Evolutionary conservation across 2,797 vertebrate species (phyloP), one percentile per base, ranked within the genome.

Genomic region (Dendrocincla tyrannina): DNA sequence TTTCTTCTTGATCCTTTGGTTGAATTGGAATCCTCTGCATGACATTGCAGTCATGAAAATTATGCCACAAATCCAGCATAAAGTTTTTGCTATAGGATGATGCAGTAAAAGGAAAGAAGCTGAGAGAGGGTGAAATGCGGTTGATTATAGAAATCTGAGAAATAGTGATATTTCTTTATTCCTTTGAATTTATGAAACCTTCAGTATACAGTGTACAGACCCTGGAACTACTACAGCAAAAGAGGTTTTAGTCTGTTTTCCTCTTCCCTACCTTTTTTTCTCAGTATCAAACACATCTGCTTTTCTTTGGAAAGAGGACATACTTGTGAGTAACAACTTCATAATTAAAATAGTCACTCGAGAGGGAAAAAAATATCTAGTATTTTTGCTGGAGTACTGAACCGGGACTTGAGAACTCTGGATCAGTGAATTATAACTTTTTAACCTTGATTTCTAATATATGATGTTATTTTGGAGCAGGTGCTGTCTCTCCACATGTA

Each of bases 41-140:
- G 66, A 39, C n/a, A 78, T 33, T 68, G 50, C 46, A 72, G 73
- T 89, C 32, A 30, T 22, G n/a, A 87, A 74, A 77, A 87, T 83
- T 67, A 55, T 80, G 72, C 88, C 64, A 92, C 47, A 94, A 74
- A 85, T 89, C 44, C 81, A 77, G 78, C 23, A 68, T 41, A 52
- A 70, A 56, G 28, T 46, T 76, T 88, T 84, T 70, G 13, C 32
- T 64, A 27, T 67, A 19, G 60, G 56, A 80, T 33, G 32, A 75
- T 74, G n/a, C 7, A 60, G 27, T 64, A 53, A 75, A 91, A 87
- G 8, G 27, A 64, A 85, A 92, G 58, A 16, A 70, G 24, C 4
- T 13, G 9, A 67, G 49, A 59, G 25, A 84, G 5, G 44, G 22
- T 2, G 35, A 72, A 72, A 67, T 7, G 12, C 9, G 7, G 8